Base-by-base conservation (phyloP, 2,797 vertebrate species). In the Mastacembelus armatus region DNA sequence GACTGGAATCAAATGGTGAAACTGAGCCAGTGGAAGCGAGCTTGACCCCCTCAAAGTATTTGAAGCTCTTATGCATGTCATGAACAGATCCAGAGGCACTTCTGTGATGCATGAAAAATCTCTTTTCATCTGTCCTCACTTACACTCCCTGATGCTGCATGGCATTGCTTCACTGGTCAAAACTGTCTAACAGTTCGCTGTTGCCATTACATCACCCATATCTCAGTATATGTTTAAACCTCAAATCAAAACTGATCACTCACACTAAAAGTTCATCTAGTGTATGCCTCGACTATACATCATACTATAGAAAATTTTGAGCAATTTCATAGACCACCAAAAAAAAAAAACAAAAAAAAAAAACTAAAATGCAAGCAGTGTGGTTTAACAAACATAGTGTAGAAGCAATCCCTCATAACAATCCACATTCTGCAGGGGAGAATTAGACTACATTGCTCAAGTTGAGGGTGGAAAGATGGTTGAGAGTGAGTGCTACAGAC, bases 391-490 rank as follows among this genome's bases (percentile, higher is more conserved):
- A 74, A 75, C 72, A 66, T 74, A 76, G 64, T 61, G 52, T 78
- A 76, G 62, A 65, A 84, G 78, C 81, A 66, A 74, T 77, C 74
- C 51, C 64, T 81, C 84, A 75, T 66, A 72, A 77, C 78, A 73
- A 72, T 84, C 77, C 55, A 70, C 58, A 80, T 81, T 86, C 71
- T 78, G 44, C 74, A 78, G 60, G 60, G 65, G 63, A 81, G 79
- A 85, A 71, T 77, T 58, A 74, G 69, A 52, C 78, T 77, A 52
- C 67, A 43, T 58, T 74, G 66, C 77, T 80, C 32, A 22, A 76
- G 75, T 80, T 72, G 84, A 88, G 85, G 77, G 36, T 87, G 88
- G 88, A 91, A 89, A 90, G 73, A 89, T 81, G 77, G 85, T 85
- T 54, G 78, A 75, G 78, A 84, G 70, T 67, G 84, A 85, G 75